These are phyloP conservation scores for Heliocidaris erythrogramma DNA, from an alignment of 35 echinoderm and acorn worm genomes.

Conservation along the genomic window DNA sequence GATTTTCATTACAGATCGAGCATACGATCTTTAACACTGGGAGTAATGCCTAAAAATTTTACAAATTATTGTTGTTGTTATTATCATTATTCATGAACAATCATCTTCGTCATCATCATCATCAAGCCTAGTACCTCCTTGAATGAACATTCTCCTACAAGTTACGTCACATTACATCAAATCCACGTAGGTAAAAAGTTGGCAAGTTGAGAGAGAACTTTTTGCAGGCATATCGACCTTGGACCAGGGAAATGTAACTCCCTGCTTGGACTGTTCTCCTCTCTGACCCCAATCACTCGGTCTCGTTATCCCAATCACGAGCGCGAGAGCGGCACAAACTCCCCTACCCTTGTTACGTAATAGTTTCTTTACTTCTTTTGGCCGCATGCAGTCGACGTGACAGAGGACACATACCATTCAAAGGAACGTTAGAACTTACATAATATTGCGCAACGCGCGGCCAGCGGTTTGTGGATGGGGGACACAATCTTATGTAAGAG, in stretches of 20 bases:
- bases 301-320: conserved; percentile 33
- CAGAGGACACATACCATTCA: conserved; percentile 7
- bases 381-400: not conserved
- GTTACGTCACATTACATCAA: not conserved
- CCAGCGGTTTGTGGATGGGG: conserved; percentile 14
- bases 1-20: no score
- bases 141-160: no score
- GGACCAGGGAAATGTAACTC: no score
- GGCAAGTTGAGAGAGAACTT: not conserved
- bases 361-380: conserved; percentile 48
- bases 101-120: no score
- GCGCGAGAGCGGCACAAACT: not conserved
- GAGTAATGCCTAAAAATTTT: no score
- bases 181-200: not conserved
- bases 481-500: conserved; percentile 36
- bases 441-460: conserved; percentile 47
- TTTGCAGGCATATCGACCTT: not conserved
- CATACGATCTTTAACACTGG: no score
- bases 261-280: not conserved
- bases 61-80: no score
- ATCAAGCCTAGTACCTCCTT: no score
- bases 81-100: no score
- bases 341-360: conserved; percentile 29
- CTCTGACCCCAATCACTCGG: not conserved
- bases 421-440: conserved; percentile 4